Conservation (phyloP, 2,113 vertebrate genomes). For the Thymallus thymallus region DNA sequence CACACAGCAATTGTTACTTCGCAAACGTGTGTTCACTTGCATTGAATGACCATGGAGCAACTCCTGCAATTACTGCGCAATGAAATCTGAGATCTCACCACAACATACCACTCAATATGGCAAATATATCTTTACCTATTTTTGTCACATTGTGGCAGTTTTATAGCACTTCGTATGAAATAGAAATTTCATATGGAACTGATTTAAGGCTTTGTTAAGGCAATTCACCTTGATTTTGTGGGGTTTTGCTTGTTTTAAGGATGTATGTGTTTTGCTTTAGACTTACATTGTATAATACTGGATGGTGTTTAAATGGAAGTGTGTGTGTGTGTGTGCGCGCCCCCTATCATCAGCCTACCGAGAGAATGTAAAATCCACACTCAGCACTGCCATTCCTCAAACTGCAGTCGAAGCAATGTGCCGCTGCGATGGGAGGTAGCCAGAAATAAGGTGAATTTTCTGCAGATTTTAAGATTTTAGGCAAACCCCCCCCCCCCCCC, state of each 20-base stretch:
- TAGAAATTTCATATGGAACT: conserved; percentile 1
- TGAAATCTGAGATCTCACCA: not conserved
- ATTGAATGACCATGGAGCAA: not conserved
- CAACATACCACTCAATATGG: not conserved
- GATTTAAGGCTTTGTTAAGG: not conserved
- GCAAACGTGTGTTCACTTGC: not conserved
- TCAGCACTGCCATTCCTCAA: conserved; percentile 61
- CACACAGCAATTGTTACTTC: not conserved
- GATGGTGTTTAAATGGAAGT: not conserved
- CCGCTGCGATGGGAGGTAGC: conserved; percentile 47
- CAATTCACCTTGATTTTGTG: not conserved
- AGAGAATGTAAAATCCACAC: conserved; percentile 55
- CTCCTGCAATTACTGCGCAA: not conserved
- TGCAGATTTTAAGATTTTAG: conserved; percentile 66
- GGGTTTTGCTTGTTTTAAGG: not conserved
- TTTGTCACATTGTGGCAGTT: not conserved
- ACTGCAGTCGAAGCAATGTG: conserved; percentile 68
- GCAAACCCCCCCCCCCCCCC: conserved; percentile 58
- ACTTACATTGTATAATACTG: conserved; percentile 1
- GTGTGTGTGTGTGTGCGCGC: conserved; percentile 5
- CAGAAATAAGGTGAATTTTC: conserved; percentile 67
- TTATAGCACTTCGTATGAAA: not conserved
- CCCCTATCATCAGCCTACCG: conserved; percentile 59
- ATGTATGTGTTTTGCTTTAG: conserved; percentile 1
- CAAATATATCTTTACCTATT: not conserved